Evolutionary conservation across 2,888 invertebrate species (phyloP), one percentile per base, ranked within the genome.

Genomic region (Clepsis dumicolana): DNA sequence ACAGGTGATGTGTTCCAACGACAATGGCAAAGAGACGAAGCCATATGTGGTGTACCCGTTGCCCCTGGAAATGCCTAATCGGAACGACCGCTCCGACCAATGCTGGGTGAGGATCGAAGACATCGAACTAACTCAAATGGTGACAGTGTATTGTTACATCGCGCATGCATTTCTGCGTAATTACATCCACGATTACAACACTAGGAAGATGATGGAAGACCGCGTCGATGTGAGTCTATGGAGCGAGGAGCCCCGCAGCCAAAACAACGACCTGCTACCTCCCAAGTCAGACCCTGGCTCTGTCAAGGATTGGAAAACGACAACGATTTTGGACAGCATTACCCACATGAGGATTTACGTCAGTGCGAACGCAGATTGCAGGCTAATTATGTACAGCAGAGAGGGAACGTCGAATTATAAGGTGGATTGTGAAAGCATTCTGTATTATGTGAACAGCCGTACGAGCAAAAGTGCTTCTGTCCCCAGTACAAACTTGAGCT

Each of bases 31-130:
- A 70, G 76, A 76, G 35, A 75, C 75, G 57, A 86, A 81, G 72
- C 83, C 87, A 16, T 83, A 86, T 64, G 29, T 77, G 56, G 72
- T 84, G 41, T 80, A 91, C 25, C 91, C 92, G 1, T 75, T 93
- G 65, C 93, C 93, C 7, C 78, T 93, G 65, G 88, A 91, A 48
- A 71, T 92, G 63, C 93, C 93, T 14, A 82, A 77, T 73, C 84
- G 93, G 5, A 93, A 91, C 81, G 93, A 93, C 18, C 88, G 89
- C 38, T 76, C 93, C 1, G 81, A 89, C 0, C 93, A 93, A 71
- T 93, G 93, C 77, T 93, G 91, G 89, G 74, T 93, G 16, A 76
- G 93, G 56, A 85, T 93, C 25, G 92, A 93, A 75, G 93, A 92
- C 72, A 75, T 77, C 0, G 92, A 92, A 64, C 35, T 91, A 14